phyloP scores from a whole-genome alignment of 2,888 invertebrate genomes.

The Branchipolynoe longqiensis region DNA sequence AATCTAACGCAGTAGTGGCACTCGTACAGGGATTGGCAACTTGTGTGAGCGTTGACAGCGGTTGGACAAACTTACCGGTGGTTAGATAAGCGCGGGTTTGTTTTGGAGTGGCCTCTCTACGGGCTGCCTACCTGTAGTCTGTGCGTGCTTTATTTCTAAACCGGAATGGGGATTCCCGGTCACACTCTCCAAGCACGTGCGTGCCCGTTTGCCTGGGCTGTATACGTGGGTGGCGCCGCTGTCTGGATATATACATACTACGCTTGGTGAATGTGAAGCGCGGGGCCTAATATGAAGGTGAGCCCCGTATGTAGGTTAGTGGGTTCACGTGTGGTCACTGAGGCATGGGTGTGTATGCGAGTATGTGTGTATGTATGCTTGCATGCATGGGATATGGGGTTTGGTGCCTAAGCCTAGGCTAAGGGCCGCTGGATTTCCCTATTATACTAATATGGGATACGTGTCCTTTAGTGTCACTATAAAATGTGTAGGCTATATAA shows the following conservation, averaged over 20 bases:
- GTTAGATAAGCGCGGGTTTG: background rate
- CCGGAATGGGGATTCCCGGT: constrained; percentile 15
- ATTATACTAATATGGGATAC: too few species aligned
- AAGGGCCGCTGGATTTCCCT: too few species aligned
- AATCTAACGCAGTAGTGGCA: background rate
- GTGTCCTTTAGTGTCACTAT: too few species aligned
- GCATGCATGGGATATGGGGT: too few species aligned
- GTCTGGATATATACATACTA: too few species aligned
- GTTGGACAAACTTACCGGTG: background rate
- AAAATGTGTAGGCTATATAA: too few species aligned
- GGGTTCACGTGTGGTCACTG: background rate
- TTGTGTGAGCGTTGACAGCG: background rate
- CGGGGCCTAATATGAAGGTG: background rate
- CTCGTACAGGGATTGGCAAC: background rate
- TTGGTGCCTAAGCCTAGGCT: too few species aligned
- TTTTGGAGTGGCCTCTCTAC: background rate
- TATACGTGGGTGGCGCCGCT: background rate
- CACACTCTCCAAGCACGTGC: background rate
- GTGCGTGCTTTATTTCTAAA: constrained; percentile 14
- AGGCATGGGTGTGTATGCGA: too few species aligned
- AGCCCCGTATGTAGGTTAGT: background rate
- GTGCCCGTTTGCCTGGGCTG: background rate
- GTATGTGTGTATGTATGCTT: too few species aligned
- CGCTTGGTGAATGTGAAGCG: background rate
- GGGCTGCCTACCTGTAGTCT: background rate